These are phyloP conservation scores for Elgaria multicarinata DNA, from an alignment of 2,113 vertebrate species.

Conservation along the genomic window DNA sequence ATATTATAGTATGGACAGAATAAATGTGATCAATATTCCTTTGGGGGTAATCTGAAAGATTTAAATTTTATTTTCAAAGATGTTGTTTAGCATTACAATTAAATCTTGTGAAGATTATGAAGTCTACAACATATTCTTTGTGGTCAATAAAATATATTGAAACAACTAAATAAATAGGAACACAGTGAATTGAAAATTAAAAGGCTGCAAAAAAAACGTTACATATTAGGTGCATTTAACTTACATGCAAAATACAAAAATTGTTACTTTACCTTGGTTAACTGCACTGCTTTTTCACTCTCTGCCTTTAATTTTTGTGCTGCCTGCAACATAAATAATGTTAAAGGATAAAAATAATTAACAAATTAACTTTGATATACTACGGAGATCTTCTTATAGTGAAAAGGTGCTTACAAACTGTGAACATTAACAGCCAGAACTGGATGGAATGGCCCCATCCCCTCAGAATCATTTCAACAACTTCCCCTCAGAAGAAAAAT, in stretches of 20 bases:
- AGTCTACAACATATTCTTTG: not conserved
- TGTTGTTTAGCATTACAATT: not conserved
- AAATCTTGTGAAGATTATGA: not conserved
- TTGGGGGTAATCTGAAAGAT: not conserved
- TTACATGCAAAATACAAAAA: not conserved
- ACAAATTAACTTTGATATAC: not conserved
- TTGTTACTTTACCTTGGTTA: slow-evolving; percentile 58
- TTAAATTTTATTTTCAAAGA: not conserved
- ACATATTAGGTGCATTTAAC: not conserved
- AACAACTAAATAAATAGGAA: not conserved
- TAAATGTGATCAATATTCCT: not conserved
- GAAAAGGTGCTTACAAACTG: not conserved
- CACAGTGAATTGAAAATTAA: not conserved
- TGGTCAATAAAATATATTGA: not conserved
- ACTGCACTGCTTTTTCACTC: slow-evolving; percentile 56
- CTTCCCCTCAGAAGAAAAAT: not conserved
- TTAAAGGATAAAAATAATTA: not conserved
- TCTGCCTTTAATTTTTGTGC: slow-evolving; percentile 31
- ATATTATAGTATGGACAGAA: not conserved
- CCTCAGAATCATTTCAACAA: not conserved
- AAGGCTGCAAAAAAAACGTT: not conserved
- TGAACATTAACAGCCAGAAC: not conserved
- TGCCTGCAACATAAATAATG: slow-evolving; percentile 25
- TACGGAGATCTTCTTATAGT: not conserved
- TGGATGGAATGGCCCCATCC: not conserved